Conservation (phyloP, 2,797 vertebrate genomes). For the Chiloscyllium punctatum region DNA sequence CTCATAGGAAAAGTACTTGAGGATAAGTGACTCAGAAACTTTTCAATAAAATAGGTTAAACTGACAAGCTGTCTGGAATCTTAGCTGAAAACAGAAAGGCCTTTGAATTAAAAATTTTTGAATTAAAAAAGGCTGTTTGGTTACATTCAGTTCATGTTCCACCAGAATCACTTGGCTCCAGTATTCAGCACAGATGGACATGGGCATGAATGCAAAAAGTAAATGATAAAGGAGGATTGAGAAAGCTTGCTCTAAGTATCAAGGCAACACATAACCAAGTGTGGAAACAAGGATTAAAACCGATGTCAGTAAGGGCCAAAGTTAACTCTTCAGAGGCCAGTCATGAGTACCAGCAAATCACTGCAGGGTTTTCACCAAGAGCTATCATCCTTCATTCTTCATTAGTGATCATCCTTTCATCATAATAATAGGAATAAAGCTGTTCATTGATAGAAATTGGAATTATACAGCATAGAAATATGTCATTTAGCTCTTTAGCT, state of each 20-base stretch:
- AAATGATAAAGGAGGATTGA: neutral
- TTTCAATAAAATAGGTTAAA: neutral
- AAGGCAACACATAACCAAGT: neutral
- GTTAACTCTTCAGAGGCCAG: neutral
- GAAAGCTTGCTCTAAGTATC: neutral
- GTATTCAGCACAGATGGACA: neutral
- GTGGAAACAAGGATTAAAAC: neutral
- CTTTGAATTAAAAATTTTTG: neutral
- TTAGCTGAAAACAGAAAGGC: neutral
- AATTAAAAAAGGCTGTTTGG: neutral
- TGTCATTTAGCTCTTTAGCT: neutral
- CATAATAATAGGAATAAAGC: neutral
- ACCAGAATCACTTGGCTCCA: neutral
- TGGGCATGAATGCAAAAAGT: neutral
- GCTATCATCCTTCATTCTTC: neutral
- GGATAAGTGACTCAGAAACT: neutral
- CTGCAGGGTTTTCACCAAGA: neutral
- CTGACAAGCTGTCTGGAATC: neutral
- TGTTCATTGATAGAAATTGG: neutral
- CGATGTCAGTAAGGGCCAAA: neutral
- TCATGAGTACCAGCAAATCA: neutral
- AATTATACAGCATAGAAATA: neutral
- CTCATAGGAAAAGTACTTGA: neutral
- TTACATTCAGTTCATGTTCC: neutral
- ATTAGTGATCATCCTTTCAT: neutral